Evolutionary conservation across 2,888 invertebrate genomes (phyloP), one percentile per base, ranked within the genome.

Genomic region (Drosophila ustulata): DNA sequence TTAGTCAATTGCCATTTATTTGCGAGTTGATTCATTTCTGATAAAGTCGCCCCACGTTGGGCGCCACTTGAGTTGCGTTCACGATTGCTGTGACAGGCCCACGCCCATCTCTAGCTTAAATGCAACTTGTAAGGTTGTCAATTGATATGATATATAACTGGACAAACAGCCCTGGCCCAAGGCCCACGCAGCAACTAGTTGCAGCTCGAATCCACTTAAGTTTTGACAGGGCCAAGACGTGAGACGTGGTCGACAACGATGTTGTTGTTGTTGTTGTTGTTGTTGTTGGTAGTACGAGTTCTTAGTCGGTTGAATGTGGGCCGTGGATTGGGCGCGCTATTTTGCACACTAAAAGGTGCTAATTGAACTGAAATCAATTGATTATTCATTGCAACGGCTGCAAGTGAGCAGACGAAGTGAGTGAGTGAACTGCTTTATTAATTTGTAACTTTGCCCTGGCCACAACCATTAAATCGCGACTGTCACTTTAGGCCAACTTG

Each of bases 401-500:
- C 58, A 59, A 47, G 53, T 23, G 13, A 37, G 34, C 64, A 57
- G 30, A 37, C 41, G 43, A 67, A 66, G 46, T 45, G 45, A 26
- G 46, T 45, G 45, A 26, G 28, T 50, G 68, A 51, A 63, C 65
- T 71, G 78, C 74, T 70, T 81, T 90, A 90, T 89, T 90, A 90
- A 89, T 90, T 90, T 90, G 90, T 90, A 88, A 89, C 84, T 70
- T 78, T 80, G 76, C 76, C 56, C 65, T 56, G 68, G 61, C 71
- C 77, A 69, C 69, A 75, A 83, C 90, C 91, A 91, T 91, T 91
- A 91, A 91, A 91, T 91, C 91, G 91, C 89, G 90, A 91, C 89
- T 91, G 91, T 90, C 91, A 91, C 90, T 91, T 91, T 84, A 90
- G 85, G 88, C 88, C 91, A 87, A 90, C 84, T 89, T 89, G 91